A percentile compares a stretch with the other conserved stretches of the same genome.
phyloP scores from a whole-genome alignment of 1,140 invertebrate genomes.

The Zophobas morio region DNA sequence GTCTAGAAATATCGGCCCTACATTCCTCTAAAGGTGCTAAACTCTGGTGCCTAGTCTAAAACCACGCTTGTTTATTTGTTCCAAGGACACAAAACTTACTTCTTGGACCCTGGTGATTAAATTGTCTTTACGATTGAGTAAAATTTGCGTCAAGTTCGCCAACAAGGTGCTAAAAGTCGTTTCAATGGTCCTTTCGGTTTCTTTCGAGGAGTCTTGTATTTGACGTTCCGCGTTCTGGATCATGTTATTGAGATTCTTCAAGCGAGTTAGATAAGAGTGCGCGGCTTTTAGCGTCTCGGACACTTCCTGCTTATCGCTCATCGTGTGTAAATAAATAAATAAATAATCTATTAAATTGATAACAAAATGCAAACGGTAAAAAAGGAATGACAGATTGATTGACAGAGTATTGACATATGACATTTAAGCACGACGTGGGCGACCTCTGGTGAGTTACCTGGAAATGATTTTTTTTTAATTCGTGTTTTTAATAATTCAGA shows the following conservation, averaged over 20 bases:
- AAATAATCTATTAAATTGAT: slow-evolving; percentile 3
- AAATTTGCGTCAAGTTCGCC: slow-evolving; percentile 47
- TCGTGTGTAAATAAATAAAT: slow-evolving; percentile 18
- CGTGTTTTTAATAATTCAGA: no score
- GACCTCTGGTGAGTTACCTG: no score
- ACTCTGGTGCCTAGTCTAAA: slow-evolving; percentile 56
- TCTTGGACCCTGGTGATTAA: slow-evolving; percentile 54
- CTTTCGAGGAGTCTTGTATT: slow-evolving; percentile 52
- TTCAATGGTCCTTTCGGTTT: slow-evolving; percentile 55
- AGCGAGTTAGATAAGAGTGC: slow-evolving; percentile 55
- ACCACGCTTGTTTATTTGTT: slow-evolving; percentile 4
- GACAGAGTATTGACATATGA: slow-evolving; percentile 9
- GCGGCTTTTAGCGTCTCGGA: slow-evolving; percentile 57
- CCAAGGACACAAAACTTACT: slow-evolving; percentile 44
- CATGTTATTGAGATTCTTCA: slow-evolving; percentile 55
- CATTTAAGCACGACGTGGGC: no score
- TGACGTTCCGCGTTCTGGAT: slow-evolving; percentile 55
- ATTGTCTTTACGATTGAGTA: slow-evolving; percentile 53
- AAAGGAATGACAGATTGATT: neutral
- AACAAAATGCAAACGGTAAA: slow-evolving; percentile 4
- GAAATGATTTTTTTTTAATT: no score
- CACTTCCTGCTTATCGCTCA: slow-evolving; percentile 47
- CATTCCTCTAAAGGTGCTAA: slow-evolving; percentile 56
- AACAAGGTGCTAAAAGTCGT: slow-evolving; percentile 57
- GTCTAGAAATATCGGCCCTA: slow-evolving; percentile 53